These are phyloP conservation scores for Manis javanica DNA, from an alignment of 2,797 vertebrate species.

Conservation along the genomic window DNA sequence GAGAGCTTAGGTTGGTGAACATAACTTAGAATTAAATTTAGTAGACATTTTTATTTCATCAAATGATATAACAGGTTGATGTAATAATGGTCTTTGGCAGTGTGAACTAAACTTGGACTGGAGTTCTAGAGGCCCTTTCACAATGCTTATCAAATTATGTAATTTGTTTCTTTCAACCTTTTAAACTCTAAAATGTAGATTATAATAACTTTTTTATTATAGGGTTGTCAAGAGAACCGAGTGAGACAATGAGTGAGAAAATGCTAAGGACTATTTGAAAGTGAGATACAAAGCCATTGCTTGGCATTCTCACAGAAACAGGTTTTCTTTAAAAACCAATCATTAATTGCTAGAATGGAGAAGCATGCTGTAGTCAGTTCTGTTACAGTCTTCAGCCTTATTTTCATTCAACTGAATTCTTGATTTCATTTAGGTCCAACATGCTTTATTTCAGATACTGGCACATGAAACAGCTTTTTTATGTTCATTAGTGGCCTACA, in stretches of 20 bases:
- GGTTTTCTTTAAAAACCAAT: background rate
- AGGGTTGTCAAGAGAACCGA: background rate
- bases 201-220: background rate
- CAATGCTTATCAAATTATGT: background rate
- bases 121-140: background rate
- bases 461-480: background rate
- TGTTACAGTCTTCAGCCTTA: background rate
- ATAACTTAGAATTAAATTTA: conserved; percentile 20
- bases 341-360: background rate
- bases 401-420: conserved; percentile 29
- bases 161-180: conserved; percentile 26
- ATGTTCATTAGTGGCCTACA: background rate
- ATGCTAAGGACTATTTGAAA: conserved; percentile 19
- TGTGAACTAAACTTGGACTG: background rate
- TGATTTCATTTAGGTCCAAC: background rate
- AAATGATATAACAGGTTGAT: background rate
- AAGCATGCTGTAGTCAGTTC: background rate
- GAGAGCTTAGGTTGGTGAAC: background rate
- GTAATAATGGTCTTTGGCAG: background rate
- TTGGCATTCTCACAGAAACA: background rate
- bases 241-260: background rate
- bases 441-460: background rate
- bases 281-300: background rate
- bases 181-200: background rate
- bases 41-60: conserved; percentile 17